phyloP scores from a whole-genome alignment of 2,797 vertebrate genomes.

The Lepidocolaptes lacrymiger region DNA sequence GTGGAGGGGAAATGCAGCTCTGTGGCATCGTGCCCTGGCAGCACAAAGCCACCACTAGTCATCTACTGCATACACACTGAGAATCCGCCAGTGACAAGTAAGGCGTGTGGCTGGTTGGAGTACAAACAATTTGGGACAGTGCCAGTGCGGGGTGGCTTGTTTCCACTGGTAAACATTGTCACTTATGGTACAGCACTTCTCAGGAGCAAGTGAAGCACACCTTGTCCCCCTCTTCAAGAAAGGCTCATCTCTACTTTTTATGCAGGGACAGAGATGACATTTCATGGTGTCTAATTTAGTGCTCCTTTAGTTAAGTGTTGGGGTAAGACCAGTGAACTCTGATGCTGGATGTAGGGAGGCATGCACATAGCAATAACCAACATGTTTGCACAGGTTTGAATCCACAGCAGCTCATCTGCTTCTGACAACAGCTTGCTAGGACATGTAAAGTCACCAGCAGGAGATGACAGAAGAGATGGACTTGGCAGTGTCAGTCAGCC shows the following conservation, averaged over 20 bases:
- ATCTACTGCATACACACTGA: conserved; percentile 16
- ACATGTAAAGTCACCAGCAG: not conserved
- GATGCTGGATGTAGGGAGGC: not conserved
- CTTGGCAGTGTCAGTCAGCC: not conserved
- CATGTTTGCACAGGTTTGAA: not conserved
- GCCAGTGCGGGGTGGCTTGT: not conserved
- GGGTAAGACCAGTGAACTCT: not conserved
- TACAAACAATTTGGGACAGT: not conserved
- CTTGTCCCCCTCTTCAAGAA: not conserved
- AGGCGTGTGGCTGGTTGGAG: conserved; percentile 47
- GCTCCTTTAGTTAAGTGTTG: not conserved
- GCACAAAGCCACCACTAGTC: conserved; percentile 67
- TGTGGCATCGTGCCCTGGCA: conserved; percentile 64
- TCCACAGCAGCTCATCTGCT: not conserved
- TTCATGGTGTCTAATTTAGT: not conserved
- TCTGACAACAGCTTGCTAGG: not conserved
- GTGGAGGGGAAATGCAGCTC: conserved; percentile 65
- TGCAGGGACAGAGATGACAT: not conserved
- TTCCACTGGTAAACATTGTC: conserved; percentile 41
- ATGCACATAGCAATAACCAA: not conserved
- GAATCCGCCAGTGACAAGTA: conserved; percentile 53
- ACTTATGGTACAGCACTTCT: not conserved
- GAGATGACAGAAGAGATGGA: not conserved
- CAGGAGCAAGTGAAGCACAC: not conserved
- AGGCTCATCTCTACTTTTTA: not conserved